These are phyloP conservation scores for Azemiops feae DNA, from an alignment of 2,113 vertebrate genomes.

Conservation along the genomic window DNA sequence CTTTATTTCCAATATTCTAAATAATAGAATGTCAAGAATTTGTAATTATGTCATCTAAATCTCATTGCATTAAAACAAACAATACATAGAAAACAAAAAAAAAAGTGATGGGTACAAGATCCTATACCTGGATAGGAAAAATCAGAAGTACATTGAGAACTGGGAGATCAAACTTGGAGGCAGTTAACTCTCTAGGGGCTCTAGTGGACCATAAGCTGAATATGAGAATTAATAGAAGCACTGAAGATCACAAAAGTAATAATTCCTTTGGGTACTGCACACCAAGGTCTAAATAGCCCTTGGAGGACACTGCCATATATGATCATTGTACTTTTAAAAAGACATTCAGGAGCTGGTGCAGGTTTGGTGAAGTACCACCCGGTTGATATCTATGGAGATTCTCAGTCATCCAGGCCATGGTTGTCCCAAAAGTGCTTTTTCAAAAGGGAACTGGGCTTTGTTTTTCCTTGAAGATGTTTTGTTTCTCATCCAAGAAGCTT, in stretches of 20 bases:
- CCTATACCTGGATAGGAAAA: not conserved
- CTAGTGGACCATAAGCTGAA: too few species aligned
- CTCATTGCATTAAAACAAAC: not conserved
- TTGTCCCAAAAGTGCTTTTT: too few species aligned
- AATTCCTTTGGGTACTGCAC: too few species aligned
- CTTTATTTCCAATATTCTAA: not conserved
- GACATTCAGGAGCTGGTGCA: not conserved
- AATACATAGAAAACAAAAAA: not conserved
- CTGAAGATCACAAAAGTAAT: too few species aligned
- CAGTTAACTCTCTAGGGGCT: not conserved
- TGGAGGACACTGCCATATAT: not conserved
- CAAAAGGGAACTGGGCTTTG: too few species aligned
- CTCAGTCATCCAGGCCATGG: too few species aligned
- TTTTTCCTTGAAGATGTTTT: too few species aligned
- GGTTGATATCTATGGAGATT: not conserved
- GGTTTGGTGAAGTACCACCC: not conserved
- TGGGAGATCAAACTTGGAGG: not conserved
- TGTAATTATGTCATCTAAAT: not conserved
- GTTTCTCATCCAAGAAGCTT: too few species aligned
- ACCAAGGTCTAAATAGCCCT: too few species aligned
- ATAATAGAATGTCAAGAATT: not conserved
- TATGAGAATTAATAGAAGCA: too few species aligned
- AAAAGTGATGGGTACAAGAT: not conserved
- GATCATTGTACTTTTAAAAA: not conserved
- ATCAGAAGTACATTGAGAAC: not conserved